These are phyloP conservation scores for Buteo buteo DNA, from an alignment of 2,113 vertebrate genomes.

Conservation along the genomic window DNA sequence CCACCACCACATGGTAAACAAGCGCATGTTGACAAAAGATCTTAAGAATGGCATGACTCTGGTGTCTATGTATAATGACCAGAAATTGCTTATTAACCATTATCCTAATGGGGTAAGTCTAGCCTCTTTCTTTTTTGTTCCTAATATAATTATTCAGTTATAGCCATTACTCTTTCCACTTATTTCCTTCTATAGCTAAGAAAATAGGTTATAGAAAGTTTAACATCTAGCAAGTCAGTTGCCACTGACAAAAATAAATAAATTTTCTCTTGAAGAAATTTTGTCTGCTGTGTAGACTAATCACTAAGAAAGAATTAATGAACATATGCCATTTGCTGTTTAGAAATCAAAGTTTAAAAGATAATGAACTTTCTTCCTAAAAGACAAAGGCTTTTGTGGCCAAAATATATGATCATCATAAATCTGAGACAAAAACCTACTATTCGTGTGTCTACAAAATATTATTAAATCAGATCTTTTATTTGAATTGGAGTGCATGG, in stretches of 20 bases:
- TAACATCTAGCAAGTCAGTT: neutral
- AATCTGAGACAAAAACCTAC: neutral
- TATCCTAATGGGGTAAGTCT: slow-evolving; percentile 92
- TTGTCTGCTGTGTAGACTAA: neutral
- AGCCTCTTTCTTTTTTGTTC: neutral
- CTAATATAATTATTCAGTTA: neutral
- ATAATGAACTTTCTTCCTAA: neutral
- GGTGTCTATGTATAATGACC: slow-evolving; percentile 89
- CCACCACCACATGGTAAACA: slow-evolving; percentile 93
- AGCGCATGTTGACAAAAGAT: slow-evolving; percentile 92
- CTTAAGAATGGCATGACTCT: slow-evolving; percentile 87
- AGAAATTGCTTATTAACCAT: slow-evolving; percentile 88
- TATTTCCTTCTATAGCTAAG: neutral
- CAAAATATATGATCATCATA: neutral
- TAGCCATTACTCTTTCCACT: neutral
- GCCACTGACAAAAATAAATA: neutral
- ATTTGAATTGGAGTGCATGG: neutral
- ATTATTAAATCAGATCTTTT: neutral
- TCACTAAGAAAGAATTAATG: neutral
- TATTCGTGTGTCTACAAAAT: neutral
- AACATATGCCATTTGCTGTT: neutral
- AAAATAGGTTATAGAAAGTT: neutral
- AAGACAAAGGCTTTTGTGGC: neutral
- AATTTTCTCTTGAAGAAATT: neutral
- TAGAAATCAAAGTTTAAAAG: neutral